These are phyloP conservation scores for Zapus hudsonius DNA, from an alignment of 2,113 vertebrate genomes.

Conservation along the genomic window DNA sequence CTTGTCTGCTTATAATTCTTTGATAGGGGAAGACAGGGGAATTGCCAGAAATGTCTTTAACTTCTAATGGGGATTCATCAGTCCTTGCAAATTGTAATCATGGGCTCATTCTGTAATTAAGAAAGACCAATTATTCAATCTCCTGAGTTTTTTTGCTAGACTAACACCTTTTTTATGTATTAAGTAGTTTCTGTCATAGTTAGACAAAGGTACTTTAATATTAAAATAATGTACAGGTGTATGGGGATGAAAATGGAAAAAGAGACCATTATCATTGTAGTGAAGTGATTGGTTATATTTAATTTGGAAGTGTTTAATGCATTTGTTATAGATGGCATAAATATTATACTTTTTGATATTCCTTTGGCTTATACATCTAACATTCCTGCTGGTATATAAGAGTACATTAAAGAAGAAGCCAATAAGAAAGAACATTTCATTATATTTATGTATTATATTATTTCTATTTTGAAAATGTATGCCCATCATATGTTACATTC, in stretches of 20 bases:
- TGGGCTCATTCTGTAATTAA: conserved; percentile 37
- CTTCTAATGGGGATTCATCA: conserved; percentile 10
- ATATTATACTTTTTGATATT: background rate
- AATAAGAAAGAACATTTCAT: background rate
- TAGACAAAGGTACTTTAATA: conserved; percentile 8
- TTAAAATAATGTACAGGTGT: background rate
- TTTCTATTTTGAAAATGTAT: conserved; percentile 22
- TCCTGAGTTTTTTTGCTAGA: conserved; percentile 23
- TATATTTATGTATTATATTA: conserved; percentile 12
- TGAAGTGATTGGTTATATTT: background rate
- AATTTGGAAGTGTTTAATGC: conserved; percentile 9
- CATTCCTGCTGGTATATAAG: background rate
- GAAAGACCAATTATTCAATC: conserved; percentile 2
- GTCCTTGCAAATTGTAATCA: conserved; percentile 4
- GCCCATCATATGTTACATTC: background rate
- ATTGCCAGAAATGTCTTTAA: conserved; percentile 29
- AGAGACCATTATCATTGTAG: background rate
- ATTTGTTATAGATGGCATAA: background rate
- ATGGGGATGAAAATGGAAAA: background rate
- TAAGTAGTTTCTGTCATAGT: conserved; percentile 1
- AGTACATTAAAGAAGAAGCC: background rate
- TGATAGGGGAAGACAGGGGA: conserved; percentile 13
- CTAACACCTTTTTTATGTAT: conserved; percentile 4
- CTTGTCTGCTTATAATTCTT: background rate
- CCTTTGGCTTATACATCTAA: background rate